Base-by-base conservation (phyloP, 2,113 vertebrate species). In the Apaloderma vittatum region DNA sequence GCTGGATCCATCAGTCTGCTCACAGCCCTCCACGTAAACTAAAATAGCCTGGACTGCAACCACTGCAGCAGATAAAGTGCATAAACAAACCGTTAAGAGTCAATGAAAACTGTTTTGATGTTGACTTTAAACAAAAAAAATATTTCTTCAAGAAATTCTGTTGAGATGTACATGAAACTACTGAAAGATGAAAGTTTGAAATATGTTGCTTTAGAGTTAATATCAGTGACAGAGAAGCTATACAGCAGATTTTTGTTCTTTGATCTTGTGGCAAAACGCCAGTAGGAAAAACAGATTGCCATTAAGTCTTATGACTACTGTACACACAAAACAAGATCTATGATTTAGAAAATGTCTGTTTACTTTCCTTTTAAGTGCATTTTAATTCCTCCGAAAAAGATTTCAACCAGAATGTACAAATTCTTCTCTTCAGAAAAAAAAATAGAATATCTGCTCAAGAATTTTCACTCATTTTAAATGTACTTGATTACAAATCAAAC, bases 31-130 rank as follows among this genome's bases (percentile, higher is more conserved):
- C 63, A 8, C 1, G 2, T 84, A 92, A 93, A 96, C 86, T 54
- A 68, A 94, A 95, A 95, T 90, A 92, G 70, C 54, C 84, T 67
- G 40, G 77, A 76, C 70, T 55, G 61, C 32, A 96, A 97, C 94
- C 66, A 94, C 10, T 55, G 30, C 67, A 40, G 14, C 22, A 91
- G 90, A 81, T 72, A 75, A 84, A 80, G 36, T 9, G 14, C 59
- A 91, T 80, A 96, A 95, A 95, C 75, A 95, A 75, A 94, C 24
- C 24, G 26, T 11, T 34, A 34, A 66, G 22, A 54, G 54, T 59
- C 75, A 51, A 62, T 68, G 30, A 62, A 72, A 91, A 63, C 30
- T 37, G 7, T 49, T 93, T 80, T 93, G 48, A 65, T 58, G 36
- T n/a, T 34, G 30, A 65, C 26, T 66, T 84, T 40, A 14, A 58